phyloP scores from a whole-genome alignment of 2,113 vertebrate species.

The Pomatorhinus ruficollis region DNA sequence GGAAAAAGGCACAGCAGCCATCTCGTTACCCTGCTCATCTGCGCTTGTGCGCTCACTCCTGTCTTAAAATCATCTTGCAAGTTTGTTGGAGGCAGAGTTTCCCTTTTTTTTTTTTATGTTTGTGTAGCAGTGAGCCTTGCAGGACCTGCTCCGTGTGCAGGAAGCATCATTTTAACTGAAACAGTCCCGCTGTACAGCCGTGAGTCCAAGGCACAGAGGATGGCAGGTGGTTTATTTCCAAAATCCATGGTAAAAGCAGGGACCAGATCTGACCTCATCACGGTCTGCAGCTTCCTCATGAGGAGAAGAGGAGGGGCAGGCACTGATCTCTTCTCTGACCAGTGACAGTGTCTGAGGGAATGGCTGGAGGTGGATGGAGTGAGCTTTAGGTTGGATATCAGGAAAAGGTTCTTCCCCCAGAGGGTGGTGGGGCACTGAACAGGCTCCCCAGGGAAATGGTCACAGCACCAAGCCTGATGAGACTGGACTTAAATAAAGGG shows the following conservation, averaged over 20 bases:
- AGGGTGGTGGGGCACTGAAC: background rate
- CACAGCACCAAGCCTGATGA: background rate
- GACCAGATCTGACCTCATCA: background rate
- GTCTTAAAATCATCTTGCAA: background rate
- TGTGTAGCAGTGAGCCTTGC: accelerated
- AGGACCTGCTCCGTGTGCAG: accelerated
- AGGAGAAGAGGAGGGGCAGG: background rate
- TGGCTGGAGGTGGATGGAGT: background rate
- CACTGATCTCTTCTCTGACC: background rate
- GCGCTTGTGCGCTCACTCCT: background rate
- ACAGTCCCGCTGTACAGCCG: background rate
- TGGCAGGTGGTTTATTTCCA: background rate
- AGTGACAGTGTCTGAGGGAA: background rate
- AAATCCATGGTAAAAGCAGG: background rate
- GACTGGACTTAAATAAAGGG: background rate
- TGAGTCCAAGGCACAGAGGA: background rate
- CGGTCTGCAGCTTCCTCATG: background rate
- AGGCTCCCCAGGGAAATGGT: background rate
- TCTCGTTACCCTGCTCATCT: background rate
- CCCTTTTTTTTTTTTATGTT: background rate
- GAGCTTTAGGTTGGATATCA: background rate
- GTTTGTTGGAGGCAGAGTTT: background rate
- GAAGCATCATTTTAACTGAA: background rate
- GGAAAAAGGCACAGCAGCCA: background rate
- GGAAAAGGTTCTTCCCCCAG: background rate